Evolutionary conservation across 2,797 vertebrate genomes (phyloP).

Genomic region (Sebastes cheni): DNA sequence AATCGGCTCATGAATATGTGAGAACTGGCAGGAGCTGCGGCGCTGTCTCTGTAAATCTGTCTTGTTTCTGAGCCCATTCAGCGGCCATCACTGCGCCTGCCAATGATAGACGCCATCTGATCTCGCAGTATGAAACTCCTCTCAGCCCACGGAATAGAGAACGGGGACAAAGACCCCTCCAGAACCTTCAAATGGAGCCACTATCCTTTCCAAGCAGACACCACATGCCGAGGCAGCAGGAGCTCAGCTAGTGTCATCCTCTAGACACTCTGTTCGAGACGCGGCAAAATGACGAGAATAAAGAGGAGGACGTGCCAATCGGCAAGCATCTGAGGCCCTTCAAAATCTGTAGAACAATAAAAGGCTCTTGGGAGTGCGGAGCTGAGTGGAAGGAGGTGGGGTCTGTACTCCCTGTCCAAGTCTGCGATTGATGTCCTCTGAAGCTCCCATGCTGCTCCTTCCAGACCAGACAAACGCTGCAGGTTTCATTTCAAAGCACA

Average conservation of each 20-base stretch:
- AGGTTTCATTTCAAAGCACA: slow-evolving; percentile 79
- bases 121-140: slow-evolving; percentile 73
- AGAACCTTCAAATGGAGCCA: slow-evolving; percentile 75
- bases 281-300: slow-evolving; percentile 69
- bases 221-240: slow-evolving; percentile 77
- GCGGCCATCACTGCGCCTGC: slow-evolving; percentile 59
- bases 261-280: slow-evolving; percentile 66
- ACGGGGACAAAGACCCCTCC: slow-evolving; percentile 68
- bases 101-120: slow-evolving; percentile 78
- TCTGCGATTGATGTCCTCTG: slow-evolving; percentile 74
- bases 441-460: slow-evolving; percentile 71
- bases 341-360: slow-evolving; percentile 74
- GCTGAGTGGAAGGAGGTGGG: slow-evolving; percentile 58
- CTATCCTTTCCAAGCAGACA: slow-evolving; percentile 71
- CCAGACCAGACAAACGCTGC: slow-evolving; percentile 70
- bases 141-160: slow-evolving; percentile 64
- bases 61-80: slow-evolving; percentile 68
- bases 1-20: slow-evolving; percentile 70
- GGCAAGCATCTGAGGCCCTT: slow-evolving; percentile 66
- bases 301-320: slow-evolving; percentile 62
- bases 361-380: slow-evolving; percentile 56
- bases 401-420: slow-evolving; percentile 58
- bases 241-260: slow-evolving; percentile 82
- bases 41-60: slow-evolving; percentile 73
- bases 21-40: slow-evolving; percentile 66